A percentile compares a stretch with the other conserved stretches of the same genome.
phyloP scores from a whole-genome alignment of 2,888 invertebrate genomes.

The Amblyteles armatorius region DNA sequence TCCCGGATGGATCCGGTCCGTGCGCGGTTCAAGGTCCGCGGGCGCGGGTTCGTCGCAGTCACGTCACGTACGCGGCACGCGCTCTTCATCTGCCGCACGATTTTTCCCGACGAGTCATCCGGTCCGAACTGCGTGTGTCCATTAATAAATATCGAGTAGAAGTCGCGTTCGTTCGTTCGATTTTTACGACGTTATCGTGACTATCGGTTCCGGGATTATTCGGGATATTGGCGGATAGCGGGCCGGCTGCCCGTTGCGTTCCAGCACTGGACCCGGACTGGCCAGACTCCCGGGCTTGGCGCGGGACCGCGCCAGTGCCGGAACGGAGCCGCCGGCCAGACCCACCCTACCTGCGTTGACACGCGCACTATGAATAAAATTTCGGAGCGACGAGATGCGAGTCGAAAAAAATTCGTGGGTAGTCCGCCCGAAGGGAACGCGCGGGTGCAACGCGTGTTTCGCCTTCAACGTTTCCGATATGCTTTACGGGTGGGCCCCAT shows the following conservation, averaged over 20 bases:
- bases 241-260: not conserved
- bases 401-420: slow-evolving; percentile 59
- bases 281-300: too few species aligned
- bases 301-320: too few species aligned
- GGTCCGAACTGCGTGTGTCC: not conserved
- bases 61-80: slow-evolving; percentile 69
- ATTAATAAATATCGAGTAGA: not conserved
- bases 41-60: slow-evolving; percentile 57
- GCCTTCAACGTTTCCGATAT: slow-evolving; percentile 53
- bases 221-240: not conserved
- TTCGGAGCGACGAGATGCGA: slow-evolving; percentile 5
- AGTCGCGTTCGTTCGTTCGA: slow-evolving; percentile 38
- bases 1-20: slow-evolving; percentile 62
- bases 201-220: slow-evolving; percentile 3
- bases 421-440: slow-evolving; percentile 39
- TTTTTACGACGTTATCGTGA: slow-evolving; percentile 44
- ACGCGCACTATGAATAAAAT: slow-evolving; percentile 25
- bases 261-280: too few species aligned
- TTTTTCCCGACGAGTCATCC: slow-evolving; percentile 54
- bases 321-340: too few species aligned
- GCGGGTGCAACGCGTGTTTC: slow-evolving; percentile 28
- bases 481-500: slow-evolving; percentile 70
- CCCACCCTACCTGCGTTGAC: not conserved
- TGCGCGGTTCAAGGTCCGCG: slow-evolving; percentile 65
- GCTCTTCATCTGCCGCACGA: slow-evolving; percentile 61